These are phyloP conservation scores for Aplysina aerophoba DNA, from an alignment of 37 sponge, comb jelly and placozoan species.

Conservation along the genomic window DNA sequence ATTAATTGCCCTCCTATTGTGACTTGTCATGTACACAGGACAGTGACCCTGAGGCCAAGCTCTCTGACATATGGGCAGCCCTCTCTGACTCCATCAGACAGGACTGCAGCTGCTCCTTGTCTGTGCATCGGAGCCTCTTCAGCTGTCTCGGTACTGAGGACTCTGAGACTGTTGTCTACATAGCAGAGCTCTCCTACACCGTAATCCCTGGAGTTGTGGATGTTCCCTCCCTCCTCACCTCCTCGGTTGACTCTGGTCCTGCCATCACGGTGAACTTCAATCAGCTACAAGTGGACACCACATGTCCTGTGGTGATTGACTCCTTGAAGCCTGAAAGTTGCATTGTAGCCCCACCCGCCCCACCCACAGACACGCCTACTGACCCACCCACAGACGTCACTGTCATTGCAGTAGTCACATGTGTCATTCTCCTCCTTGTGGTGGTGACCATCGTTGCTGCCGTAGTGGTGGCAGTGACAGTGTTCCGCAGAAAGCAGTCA, in stretches of 20 bases:
- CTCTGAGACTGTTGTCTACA: neutral
- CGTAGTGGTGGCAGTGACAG: neutral
- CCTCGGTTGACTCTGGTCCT: neutral
- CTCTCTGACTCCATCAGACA: too few relatives aligned
- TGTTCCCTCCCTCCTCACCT: neutral
- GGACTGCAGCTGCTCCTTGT: too few relatives aligned
- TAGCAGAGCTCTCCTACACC: neutral
- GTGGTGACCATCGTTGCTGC: neutral
- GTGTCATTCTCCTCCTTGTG: neutral
- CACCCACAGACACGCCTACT: neutral
- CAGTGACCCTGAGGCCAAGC: neutral
- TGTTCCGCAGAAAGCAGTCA: neutral
- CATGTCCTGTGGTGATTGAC: constrained; percentile 4
- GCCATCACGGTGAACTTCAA: neutral
- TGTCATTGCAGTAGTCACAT: neutral
- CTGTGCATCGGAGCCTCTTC: neutral
- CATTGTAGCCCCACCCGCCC: neutral
- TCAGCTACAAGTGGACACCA: neutral
- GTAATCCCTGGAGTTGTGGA: neutral
- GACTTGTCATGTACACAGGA: neutral
- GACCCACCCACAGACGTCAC: neutral
- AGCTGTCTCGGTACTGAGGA: neutral
- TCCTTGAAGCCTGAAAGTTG: neutral
- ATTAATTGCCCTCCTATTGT: too few relatives aligned
- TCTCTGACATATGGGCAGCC: neutral